These are phyloP conservation scores for Diorhabda sublineata DNA, from an alignment of 1,140 invertebrate genomes.

Conservation along the genomic window DNA sequence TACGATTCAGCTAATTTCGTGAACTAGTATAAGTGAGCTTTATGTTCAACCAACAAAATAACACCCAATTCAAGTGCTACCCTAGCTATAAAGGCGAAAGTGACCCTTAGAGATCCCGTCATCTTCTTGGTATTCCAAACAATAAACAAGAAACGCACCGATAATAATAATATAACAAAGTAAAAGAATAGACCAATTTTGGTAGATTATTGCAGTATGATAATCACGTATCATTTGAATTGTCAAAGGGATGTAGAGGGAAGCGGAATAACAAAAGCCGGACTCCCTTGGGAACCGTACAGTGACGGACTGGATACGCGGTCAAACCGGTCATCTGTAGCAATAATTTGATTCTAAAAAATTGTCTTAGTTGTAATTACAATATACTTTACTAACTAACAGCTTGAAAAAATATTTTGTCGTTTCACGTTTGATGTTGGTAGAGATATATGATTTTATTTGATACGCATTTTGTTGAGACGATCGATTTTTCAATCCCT, in stretches of 20 bases:
- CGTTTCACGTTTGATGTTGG: no score
- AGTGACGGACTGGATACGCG: neutral
- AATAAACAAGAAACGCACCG: neutral
- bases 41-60: slow-evolving; percentile 9
- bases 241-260: slow-evolving; percentile 21
- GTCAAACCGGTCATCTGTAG: no score
- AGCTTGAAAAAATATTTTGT: no score
- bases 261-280: slow-evolving; percentile 25
- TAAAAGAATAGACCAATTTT: slow-evolving; percentile 21
- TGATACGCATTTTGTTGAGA: no score
- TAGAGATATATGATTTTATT: no score
- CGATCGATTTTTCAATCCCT: no score
- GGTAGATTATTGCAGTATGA: slow-evolving; percentile 22
- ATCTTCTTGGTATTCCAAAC: neutral
- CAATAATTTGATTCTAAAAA: no score
- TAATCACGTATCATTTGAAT: slow-evolving; percentile 41
- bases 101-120: slow-evolving; percentile 4
- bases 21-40: slow-evolving; percentile 8
- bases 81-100: slow-evolving; percentile 5
- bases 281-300: slow-evolving; percentile 17
- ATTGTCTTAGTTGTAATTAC: no score
- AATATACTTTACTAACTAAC: no score
- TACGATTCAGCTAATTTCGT: slow-evolving; percentile 1
- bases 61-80: slow-evolving; percentile 14
- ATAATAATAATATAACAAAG: slow-evolving; percentile 17